Conservation (phyloP, 2,888 invertebrate genomes). For the Anoncus sp. region DNA sequence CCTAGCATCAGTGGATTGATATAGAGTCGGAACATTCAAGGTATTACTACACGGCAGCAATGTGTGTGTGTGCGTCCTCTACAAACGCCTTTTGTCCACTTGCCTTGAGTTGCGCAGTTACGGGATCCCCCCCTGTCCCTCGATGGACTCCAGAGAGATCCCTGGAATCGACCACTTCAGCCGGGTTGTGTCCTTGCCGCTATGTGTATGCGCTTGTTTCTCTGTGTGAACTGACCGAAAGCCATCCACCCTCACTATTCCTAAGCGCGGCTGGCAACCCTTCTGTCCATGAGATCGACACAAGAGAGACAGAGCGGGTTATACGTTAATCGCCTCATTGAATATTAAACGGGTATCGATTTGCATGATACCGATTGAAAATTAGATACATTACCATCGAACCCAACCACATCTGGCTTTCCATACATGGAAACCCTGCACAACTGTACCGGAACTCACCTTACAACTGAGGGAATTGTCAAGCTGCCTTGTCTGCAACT, state of each 20-base stretch:
- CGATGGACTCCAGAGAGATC: slow-evolving; percentile 18
- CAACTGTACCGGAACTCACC: neutral
- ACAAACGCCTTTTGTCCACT: slow-evolving; percentile 20
- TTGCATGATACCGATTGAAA: slow-evolving; percentile 77
- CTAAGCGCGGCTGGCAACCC: slow-evolving; percentile 24
- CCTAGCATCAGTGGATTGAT: slow-evolving; percentile 35
- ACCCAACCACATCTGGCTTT: slow-evolving; percentile 28
- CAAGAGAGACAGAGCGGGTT: slow-evolving; percentile 64
- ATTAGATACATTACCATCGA: slow-evolving; percentile 64
- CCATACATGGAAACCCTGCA: slow-evolving; percentile 40
- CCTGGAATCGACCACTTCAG: slow-evolving; percentile 26
- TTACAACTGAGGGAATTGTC: too few species aligned
- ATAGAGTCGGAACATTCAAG: slow-evolving; percentile 29
- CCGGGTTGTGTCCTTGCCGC: slow-evolving; percentile 11
- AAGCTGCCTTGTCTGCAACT: too few species aligned
- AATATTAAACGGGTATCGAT: slow-evolving; percentile 80
- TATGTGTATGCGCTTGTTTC: neutral
- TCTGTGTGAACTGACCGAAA: slow-evolving; percentile 17
- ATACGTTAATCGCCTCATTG: slow-evolving; percentile 81
- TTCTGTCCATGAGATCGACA: slow-evolving; percentile 24
- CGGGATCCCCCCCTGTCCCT: slow-evolving; percentile 22
- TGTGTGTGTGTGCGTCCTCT: neutral
- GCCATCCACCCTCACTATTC: too few species aligned
- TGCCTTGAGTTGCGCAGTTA: slow-evolving; percentile 42
- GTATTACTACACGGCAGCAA: slow-evolving; percentile 23